Evolutionary conservation across 1,140 invertebrate genomes (phyloP).

Genomic region (Zaprionus lachaisei): DNA sequence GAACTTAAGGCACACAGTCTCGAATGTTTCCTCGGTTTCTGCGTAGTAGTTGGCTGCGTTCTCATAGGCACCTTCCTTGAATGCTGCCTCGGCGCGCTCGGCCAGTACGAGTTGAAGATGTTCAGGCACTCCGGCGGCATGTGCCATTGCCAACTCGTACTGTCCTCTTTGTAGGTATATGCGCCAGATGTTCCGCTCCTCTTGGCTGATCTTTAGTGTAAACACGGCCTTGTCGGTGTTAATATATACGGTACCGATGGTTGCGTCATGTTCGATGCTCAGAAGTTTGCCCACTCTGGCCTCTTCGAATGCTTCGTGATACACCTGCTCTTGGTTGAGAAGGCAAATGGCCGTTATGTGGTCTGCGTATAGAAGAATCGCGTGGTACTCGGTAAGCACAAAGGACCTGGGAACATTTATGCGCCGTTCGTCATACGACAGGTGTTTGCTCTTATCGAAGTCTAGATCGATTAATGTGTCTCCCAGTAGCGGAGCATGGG

Average conservation of each 20-base stretch:
- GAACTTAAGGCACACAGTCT: conserved; percentile 97
- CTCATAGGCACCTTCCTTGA: conserved; percentile 91
- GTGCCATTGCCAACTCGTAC: conserved; percentile 94
- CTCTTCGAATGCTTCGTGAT: conserved; percentile 93
- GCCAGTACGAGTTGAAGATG: conserved; percentile 93
- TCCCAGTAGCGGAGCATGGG: conserved; percentile 48
- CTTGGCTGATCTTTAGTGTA: conserved; percentile 93
- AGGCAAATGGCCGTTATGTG: conserved; percentile 93
- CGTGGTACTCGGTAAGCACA: conserved; percentile 96
- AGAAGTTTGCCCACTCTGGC: conserved; percentile 90
- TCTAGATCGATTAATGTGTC: conserved; percentile 65
- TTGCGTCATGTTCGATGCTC: conserved; percentile 92
- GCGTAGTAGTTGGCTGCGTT: conserved; percentile 95
- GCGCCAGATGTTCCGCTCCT: conserved; percentile 95
- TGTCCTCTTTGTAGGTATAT: conserved; percentile 95
- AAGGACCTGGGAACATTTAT: conserved; percentile 89
- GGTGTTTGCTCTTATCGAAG: conserved; percentile 58
- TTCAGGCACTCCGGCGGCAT: conserved; percentile 90
- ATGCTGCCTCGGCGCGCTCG: conserved; percentile 95
- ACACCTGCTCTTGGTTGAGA: conserved; percentile 94
- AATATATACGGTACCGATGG: conserved; percentile 94
- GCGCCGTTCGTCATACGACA: conserved; percentile 72
- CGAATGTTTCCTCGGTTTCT: conserved; percentile 95
- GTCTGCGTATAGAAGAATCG: conserved; percentile 92
- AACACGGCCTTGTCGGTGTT: conserved; percentile 93